Conservation (phyloP, 2,888 invertebrate genomes). For the Tenthredo mesomela region DNA sequence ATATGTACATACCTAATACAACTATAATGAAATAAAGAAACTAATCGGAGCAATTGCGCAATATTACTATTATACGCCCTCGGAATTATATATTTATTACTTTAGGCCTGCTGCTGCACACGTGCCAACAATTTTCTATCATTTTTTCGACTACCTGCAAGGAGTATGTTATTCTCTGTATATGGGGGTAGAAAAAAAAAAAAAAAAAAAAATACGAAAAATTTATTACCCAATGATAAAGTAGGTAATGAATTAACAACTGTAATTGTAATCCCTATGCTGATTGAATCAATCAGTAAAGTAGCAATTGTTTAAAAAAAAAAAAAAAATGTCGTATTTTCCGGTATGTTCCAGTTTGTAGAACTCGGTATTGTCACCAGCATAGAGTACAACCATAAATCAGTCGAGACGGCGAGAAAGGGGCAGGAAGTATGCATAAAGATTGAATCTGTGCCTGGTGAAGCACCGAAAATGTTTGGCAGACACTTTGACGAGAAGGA, state of each 20-base stretch:
- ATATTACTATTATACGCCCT: conserved; percentile 44
- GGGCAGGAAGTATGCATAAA: conserved; percentile 98
- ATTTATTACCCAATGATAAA: neutral
- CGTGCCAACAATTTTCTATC: conserved; percentile 8
- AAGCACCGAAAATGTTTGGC: conserved; percentile 99
- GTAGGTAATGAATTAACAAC: neutral
- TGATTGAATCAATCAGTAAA: conserved; percentile 5
- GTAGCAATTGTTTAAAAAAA: conserved; percentile 33
- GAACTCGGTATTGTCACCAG: conserved; percentile 97
- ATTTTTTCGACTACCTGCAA: neutral
- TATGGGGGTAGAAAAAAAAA: neutral
- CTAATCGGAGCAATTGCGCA: conserved; percentile 25
- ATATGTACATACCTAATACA: neutral
- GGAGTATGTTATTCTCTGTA: neutral
- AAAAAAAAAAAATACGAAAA: no score
- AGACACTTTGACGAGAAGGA: conserved; percentile 99
- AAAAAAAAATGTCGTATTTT: conserved; percentile 51
- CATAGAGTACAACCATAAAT: conserved; percentile 97
- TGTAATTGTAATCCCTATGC: neutral
- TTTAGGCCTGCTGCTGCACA: neutral
- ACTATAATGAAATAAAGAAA: neutral
- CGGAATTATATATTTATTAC: neutral
- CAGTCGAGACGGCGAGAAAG: conserved; percentile 95
- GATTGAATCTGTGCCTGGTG: conserved; percentile 98
- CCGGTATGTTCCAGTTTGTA: conserved; percentile 86